A percentile compares a stretch with the other conserved stretches of the same genome.
phyloP scores from a whole-genome alignment of 2,797 vertebrate genomes.

The Loriculus beryllinus region DNA sequence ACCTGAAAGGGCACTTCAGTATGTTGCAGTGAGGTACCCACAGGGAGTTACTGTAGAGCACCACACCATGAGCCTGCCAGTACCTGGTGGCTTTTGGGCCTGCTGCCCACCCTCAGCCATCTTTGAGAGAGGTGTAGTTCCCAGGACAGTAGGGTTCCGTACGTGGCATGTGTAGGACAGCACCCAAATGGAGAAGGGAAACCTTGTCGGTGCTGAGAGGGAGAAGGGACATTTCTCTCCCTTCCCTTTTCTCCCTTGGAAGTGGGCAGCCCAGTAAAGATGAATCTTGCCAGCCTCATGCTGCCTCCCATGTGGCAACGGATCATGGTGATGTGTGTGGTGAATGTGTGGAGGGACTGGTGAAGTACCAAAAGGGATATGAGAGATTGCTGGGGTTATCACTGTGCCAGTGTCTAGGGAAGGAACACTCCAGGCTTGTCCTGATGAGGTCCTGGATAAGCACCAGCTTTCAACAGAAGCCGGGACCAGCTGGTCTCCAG shows the following conservation, averaged over 20 bases:
- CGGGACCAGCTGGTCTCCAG: background rate
- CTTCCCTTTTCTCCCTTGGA: background rate
- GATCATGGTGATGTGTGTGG: no score
- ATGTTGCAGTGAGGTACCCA: accelerated
- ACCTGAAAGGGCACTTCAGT: background rate
- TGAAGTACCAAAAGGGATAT: background rate
- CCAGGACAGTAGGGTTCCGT: background rate
- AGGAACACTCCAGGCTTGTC: background rate
- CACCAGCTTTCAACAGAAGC: background rate
- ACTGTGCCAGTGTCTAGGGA: background rate
- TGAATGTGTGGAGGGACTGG: background rate
- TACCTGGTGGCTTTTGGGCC: background rate
- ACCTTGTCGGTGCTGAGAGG: background rate
- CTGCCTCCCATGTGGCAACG: background rate
- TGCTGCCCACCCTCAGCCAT: background rate
- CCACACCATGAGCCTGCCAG: background rate
- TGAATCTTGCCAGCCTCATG: accelerated
- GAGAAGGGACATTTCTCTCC: background rate
- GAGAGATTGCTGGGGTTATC: background rate
- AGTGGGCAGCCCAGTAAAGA: background rate
- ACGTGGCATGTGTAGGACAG: accelerated
- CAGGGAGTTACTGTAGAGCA: background rate
- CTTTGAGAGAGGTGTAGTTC: background rate
- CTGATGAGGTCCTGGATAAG: background rate
- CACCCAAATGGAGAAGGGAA: background rate